A percentile compares a stretch with the other conserved stretches of the same genome.
Evolutionary conservation across 2,888 invertebrate genomes (phyloP).

Genomic region (Exephanes ischioxanthus): DNA sequence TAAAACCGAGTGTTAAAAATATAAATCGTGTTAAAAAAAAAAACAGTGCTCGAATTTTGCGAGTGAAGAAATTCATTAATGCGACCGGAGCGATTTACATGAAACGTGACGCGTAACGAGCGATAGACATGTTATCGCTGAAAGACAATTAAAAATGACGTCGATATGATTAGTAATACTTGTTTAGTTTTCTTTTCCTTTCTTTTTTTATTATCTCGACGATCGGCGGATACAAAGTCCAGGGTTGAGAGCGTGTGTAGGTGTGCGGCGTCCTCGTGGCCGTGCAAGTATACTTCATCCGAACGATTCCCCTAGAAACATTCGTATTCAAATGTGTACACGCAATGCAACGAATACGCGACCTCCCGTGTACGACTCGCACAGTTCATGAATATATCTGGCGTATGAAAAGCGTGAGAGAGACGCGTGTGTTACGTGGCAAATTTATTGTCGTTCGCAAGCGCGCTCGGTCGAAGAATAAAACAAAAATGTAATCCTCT

Average conservation of each 20-base stretch:
- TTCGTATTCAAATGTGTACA: conserved; percentile 36
- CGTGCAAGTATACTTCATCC: neutral
- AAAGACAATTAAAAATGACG: neutral
- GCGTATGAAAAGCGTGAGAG: neutral
- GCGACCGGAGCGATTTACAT: neutral
- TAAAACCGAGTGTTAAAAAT: neutral
- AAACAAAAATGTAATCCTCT: neutral
- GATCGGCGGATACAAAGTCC: conserved; percentile 26
- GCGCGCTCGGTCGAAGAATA: neutral
- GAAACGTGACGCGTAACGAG: neutral
- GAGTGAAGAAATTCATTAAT: neutral
- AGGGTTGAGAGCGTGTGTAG: conserved; percentile 24
- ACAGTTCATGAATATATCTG: neutral
- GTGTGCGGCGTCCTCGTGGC: conserved; percentile 2
- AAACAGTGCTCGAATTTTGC: neutral
- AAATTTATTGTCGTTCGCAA: neutral
- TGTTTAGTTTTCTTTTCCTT: neutral
- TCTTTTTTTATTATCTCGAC: neutral
- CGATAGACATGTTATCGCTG: neutral
- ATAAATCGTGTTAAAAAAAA: neutral
- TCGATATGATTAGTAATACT: neutral
- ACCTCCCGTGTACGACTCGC: neutral
- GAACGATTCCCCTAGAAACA: conserved; percentile 29
- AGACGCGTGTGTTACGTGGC: neutral
- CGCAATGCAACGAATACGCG: conserved; percentile 7